Percentiles rank a stretch among this genome's conserved stretches.
These are phyloP conservation scores for Dasyurus viverrinus DNA, from an alignment of 2,113 vertebrate genomes.

Conservation along the genomic window DNA sequence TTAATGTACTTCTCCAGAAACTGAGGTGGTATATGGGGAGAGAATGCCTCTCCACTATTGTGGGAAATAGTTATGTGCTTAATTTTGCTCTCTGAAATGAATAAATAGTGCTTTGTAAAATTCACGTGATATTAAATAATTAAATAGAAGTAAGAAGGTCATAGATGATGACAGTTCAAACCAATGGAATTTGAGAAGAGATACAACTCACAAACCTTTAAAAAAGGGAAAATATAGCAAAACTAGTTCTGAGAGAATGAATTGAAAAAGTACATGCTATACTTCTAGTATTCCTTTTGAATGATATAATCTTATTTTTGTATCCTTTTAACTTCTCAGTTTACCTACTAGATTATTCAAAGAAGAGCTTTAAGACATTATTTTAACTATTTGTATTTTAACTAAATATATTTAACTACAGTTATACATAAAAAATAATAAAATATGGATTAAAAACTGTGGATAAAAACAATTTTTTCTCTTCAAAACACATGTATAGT, in stretches of 20 bases:
- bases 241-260: neutral
- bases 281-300: neutral
- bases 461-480: neutral
- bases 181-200: no score
- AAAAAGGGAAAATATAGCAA: neutral
- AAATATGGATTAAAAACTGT: neutral
- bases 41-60: neutral
- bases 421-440: slow-evolving; percentile 18
- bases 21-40: neutral
- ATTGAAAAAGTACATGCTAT: neutral
- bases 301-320: neutral
- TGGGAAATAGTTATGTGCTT: neutral
- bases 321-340: slow-evolving; percentile 11
- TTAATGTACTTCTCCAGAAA: neutral
- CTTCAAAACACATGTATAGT: no score
- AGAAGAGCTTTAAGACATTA: slow-evolving; percentile 31
- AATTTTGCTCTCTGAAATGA: neutral
- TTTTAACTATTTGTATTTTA: neutral
- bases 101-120: neutral
- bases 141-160: neutral
- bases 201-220: neutral
- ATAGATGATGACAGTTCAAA: neutral
- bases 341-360: neutral
- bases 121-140: neutral
- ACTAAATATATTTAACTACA: neutral